These are phyloP conservation scores for Meloe dianella DNA, from an alignment of 2,888 invertebrate species.

Conservation along the genomic window DNA sequence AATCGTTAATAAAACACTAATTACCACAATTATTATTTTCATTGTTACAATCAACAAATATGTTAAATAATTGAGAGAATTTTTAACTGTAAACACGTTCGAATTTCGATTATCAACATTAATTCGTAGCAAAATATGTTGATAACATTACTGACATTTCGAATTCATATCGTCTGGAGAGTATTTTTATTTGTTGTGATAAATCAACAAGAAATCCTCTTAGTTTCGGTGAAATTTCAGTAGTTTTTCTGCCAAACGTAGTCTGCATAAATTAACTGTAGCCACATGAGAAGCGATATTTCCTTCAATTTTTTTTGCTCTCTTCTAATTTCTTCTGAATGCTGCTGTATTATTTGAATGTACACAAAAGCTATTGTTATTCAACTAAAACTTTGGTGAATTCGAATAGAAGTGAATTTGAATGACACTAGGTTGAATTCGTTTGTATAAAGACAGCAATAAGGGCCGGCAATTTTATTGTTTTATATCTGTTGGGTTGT, in stretches of 20 bases:
- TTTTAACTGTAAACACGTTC: not conserved
- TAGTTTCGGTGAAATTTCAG: not conserved
- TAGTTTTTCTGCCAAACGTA: not conserved
- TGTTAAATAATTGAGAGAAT: not conserved
- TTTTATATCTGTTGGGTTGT: not conserved
- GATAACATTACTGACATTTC: constrained; percentile 3
- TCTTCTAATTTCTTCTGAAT: not conserved
- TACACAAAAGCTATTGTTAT: not conserved
- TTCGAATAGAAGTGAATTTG: not conserved
- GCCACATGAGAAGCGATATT: not conserved
- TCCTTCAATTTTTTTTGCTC: not conserved
- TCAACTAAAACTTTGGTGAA: not conserved
- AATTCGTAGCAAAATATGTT: not conserved
- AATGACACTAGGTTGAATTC: not conserved
- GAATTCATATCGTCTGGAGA: not conserved
- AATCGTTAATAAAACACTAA: not conserved
- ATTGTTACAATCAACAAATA: too few relatives aligned
- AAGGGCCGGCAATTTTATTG: not conserved
- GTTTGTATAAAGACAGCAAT: not conserved
- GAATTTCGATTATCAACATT: not conserved
- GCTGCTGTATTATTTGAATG: not conserved
- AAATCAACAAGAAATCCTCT: not conserved
- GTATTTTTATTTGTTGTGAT: not conserved
- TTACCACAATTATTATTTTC: not conserved
- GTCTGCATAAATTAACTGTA: not conserved